phyloP scores from a whole-genome alignment of 2,113 vertebrate species.

The Zingel zingel region DNA sequence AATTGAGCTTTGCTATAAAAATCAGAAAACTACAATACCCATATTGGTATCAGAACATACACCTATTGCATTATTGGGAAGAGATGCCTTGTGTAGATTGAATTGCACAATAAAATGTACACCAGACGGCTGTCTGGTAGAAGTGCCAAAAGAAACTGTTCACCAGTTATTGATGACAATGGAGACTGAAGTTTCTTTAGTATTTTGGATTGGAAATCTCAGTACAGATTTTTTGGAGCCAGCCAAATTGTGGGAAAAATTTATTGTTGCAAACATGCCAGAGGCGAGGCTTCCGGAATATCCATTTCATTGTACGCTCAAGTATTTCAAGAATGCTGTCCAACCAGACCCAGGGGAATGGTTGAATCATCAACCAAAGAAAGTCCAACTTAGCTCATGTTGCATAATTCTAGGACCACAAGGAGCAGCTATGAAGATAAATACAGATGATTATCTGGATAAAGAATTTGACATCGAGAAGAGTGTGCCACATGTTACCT shows the following conservation, averaged over 20 bases:
- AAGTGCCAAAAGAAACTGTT: not conserved
- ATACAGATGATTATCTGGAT: too few relatives aligned
- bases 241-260: not conserved
- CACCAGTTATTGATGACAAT: not conserved
- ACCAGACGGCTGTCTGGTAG: too few relatives aligned
- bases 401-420: not conserved
- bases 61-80: too few relatives aligned
- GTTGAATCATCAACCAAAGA: not conserved
- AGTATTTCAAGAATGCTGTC: not conserved
- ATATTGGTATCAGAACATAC: too few relatives aligned
- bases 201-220: not conserved
- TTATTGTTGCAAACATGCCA: not conserved
- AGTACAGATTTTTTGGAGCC: not conserved
- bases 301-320: not conserved
- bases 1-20: too few relatives aligned
- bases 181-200: too few relatives aligned
- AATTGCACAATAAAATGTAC: too few relatives aligned
- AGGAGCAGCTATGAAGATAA: too few relatives aligned
- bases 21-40: too few relatives aligned
- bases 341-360: not conserved
- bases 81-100: too few relatives aligned
- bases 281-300: not conserved
- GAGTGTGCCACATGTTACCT: too few relatives aligned
- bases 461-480: too few relatives aligned
- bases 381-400: not conserved